phyloP scores from a whole-genome alignment of 2,888 invertebrate genomes.

The Strigamia crassipes region DNA sequence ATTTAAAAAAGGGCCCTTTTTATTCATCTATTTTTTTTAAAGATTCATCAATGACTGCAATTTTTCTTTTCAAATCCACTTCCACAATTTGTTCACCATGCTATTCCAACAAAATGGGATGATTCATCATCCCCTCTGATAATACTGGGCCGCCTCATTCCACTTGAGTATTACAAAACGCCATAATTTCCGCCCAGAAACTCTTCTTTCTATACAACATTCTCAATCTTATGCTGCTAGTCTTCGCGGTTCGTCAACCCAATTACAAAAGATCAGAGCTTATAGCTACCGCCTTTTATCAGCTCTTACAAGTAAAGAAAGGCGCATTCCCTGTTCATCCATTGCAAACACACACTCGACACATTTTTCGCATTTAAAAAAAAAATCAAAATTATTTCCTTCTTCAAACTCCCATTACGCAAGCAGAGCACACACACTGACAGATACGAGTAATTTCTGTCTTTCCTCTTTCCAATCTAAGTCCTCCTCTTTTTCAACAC shows the following conservation, averaged over 20 bases:
- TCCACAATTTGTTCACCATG: conserved; percentile 3
- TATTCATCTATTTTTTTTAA: neutral
- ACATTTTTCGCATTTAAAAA: neutral
- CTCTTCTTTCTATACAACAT: neutral
- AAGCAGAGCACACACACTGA: neutral
- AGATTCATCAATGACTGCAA: neutral
- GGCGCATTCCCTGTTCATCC: neutral
- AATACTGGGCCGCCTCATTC: conserved; percentile 1
- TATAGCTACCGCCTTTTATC: conserved; percentile 14
- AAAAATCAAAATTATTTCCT: neutral
- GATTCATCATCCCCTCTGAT: conserved; percentile 6
- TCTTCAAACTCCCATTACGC: neutral
- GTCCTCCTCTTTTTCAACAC: conserved; percentile 26
- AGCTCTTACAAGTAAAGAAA: neutral
- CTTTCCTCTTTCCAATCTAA: conserved; percentile 20
- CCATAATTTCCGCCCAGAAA: conserved; percentile 16
- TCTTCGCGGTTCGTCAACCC: conserved; percentile 37
- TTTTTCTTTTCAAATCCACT: neutral
- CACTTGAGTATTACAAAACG: conserved; percentile 29
- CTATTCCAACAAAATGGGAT: neutral
- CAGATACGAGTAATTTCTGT: neutral
- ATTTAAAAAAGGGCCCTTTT: too few species aligned
- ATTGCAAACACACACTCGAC: neutral
- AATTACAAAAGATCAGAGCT: conserved; percentile 25
- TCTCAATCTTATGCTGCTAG: neutral